Conservation (phyloP, 2,113 vertebrate species). For the Arothron firmamentum region DNA sequence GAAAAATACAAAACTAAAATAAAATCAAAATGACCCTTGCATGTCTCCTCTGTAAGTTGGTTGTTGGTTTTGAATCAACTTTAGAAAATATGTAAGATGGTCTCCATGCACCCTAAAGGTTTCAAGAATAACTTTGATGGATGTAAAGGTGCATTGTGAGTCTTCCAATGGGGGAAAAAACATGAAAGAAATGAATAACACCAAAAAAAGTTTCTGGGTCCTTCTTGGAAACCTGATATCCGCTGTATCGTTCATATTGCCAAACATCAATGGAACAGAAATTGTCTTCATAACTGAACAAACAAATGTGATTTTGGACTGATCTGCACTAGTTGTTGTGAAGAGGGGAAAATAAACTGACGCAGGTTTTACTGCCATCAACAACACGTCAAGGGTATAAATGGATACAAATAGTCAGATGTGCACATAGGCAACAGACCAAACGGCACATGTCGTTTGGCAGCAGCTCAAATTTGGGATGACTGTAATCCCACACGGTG, state of each 20-base stretch:
- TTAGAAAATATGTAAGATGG: too few relatives aligned
- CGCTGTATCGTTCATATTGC: neutral
- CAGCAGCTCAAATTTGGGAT: constrained; percentile 55
- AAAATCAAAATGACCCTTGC: too few relatives aligned
- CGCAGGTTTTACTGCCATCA: constrained; percentile 20
- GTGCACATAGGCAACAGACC: constrained; percentile 14
- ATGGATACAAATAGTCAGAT: constrained; percentile 48
- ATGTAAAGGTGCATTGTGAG: too few relatives aligned
- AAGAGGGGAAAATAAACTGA: too few relatives aligned
- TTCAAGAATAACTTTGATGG: too few relatives aligned
- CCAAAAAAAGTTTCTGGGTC: neutral
- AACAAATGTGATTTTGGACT: too few relatives aligned
- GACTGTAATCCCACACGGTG: constrained; percentile 48
- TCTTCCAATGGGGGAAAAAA: constrained; percentile 1
- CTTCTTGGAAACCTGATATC: neutral
- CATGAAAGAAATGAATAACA: constrained; percentile 18
- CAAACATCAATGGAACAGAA: neutral
- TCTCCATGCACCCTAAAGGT: too few relatives aligned
- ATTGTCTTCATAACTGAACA: too few relatives aligned
- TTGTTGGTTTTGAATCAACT: too few relatives aligned
- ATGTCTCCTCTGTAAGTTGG: too few relatives aligned
- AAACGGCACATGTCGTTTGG: constrained; percentile 35
- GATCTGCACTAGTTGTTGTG: too few relatives aligned
- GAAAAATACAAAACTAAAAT: too few relatives aligned
- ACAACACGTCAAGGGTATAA: constrained; percentile 31